Evolutionary conservation across 2,113 vertebrate species (phyloP).

Genomic region (Macrotis lagotis): DNA sequence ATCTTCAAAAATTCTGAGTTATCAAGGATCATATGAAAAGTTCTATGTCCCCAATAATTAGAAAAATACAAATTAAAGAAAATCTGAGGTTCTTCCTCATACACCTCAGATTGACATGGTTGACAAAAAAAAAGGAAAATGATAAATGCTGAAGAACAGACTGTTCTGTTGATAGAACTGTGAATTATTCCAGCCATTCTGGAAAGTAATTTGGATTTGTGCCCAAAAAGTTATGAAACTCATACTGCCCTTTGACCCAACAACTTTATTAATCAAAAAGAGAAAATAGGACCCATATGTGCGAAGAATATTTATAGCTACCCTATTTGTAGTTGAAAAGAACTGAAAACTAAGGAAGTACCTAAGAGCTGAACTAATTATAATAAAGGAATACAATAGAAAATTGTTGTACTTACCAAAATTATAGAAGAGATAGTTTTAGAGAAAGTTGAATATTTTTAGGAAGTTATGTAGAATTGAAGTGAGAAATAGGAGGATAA

Average conservation of each 20-base stretch:
- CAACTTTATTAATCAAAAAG: neutral
- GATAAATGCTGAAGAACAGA: neutral
- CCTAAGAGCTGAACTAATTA: neutral
- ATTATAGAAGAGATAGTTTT: neutral
- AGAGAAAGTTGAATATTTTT: neutral
- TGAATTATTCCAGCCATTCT: neutral
- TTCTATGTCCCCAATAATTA: neutral
- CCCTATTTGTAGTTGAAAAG: neutral
- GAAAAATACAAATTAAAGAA: neutral
- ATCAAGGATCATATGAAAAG: neutral
- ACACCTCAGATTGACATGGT: neutral
- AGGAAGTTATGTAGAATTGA: neutral
- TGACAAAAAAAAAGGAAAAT: neutral
- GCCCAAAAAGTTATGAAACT: neutral
- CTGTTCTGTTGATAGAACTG: neutral
- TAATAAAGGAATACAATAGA: neutral
- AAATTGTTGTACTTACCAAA: neutral
- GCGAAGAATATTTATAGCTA: neutral
- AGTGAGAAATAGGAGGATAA: neutral
- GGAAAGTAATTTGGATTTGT: neutral
- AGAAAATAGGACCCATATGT: neutral
- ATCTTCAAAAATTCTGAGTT: neutral
- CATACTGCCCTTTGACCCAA: neutral
- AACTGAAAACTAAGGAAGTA: neutral
- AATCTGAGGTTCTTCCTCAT: neutral